These are phyloP conservation scores for Drosophila bipectinata DNA, from an alignment of 1,140 invertebrate species.

Conservation along the genomic window DNA sequence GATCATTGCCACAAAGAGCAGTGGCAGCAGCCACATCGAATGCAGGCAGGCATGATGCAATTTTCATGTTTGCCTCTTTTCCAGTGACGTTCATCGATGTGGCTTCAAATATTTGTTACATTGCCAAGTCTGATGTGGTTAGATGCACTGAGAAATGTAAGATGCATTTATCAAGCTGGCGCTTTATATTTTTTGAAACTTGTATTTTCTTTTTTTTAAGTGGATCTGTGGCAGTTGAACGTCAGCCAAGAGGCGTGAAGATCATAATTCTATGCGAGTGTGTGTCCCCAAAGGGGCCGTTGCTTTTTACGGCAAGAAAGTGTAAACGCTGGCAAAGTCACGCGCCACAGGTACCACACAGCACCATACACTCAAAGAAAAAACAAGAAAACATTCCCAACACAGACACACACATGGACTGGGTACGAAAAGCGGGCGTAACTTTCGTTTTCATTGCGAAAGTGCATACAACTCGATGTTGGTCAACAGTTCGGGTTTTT, in stretches of 20 bases:
- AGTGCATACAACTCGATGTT: constrained; percentile 76
- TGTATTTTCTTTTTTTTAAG: neutral
- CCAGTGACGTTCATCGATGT: constrained; percentile 43
- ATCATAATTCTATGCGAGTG: constrained; percentile 69
- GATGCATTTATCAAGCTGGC: neutral
- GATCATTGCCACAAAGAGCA: constrained; percentile 22
- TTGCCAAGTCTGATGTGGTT: constrained; percentile 58
- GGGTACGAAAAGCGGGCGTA: constrained; percentile 39
- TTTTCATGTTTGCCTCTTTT: constrained; percentile 20
- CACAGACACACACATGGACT: neutral
- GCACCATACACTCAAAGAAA: neutral
- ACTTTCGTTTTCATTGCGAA: constrained; percentile 83
- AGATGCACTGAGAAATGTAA: neutral
- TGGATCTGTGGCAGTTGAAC: constrained; percentile 27
- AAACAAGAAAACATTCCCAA: constrained; percentile 9
- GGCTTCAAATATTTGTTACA: constrained; percentile 76
- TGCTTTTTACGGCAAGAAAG: constrained; percentile 67
- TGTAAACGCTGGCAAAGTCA: constrained; percentile 71
- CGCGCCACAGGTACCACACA: constrained; percentile 41
- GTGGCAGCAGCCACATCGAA: constrained; percentile 21
- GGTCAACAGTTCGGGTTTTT: constrained; percentile 51
- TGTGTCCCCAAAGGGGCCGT: constrained; percentile 26
- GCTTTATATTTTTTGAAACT: neutral
- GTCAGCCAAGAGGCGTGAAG: constrained; percentile 63
- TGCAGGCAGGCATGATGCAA: constrained; percentile 64